Conservation (phyloP, 2,113 vertebrate genomes). For the Chlorodrepanis virens region DNA sequence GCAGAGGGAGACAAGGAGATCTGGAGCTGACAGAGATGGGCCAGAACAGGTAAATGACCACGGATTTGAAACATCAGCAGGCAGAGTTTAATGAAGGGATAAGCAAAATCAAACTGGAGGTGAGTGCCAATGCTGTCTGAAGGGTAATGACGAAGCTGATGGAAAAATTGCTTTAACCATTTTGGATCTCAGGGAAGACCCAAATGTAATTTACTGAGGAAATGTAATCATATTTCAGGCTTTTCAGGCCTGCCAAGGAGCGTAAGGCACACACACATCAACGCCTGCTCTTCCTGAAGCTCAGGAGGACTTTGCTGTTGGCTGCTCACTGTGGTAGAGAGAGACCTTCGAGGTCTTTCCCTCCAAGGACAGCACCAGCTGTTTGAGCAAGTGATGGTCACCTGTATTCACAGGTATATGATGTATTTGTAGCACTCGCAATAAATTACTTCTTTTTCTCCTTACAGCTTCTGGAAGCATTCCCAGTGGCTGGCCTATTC, state of each 20-base stretch:
- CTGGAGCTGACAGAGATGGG: neutral
- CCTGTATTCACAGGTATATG: conserved; percentile 53
- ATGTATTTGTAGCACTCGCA: conserved; percentile 2
- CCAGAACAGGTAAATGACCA: neutral
- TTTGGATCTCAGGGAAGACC: neutral
- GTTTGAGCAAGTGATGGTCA: conserved; percentile 11
- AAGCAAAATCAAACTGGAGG: neutral
- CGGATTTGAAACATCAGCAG: neutral
- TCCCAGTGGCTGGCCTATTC: conserved; percentile 15
- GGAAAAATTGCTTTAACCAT: neutral
- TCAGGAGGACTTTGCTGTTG: neutral
- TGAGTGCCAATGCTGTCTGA: neutral
- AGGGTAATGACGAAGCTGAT: neutral
- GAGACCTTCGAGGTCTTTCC: neutral
- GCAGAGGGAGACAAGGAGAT: neutral
- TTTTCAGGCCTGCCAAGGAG: neutral
- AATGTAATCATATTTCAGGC: neutral
- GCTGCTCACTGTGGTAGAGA: neutral
- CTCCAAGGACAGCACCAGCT: conserved; percentile 15
- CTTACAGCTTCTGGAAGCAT: conserved; percentile 33
- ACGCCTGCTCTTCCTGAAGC: rapidly evolving
- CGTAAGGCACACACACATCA: neutral
- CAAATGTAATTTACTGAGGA: neutral
- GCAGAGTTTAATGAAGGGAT: neutral
- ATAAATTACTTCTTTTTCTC: conserved; percentile 36